Evolutionary conservation across 2,888 invertebrate genomes (phyloP), one percentile per base, ranked within the genome.

Genomic region (Ormia ochracea): DNA sequence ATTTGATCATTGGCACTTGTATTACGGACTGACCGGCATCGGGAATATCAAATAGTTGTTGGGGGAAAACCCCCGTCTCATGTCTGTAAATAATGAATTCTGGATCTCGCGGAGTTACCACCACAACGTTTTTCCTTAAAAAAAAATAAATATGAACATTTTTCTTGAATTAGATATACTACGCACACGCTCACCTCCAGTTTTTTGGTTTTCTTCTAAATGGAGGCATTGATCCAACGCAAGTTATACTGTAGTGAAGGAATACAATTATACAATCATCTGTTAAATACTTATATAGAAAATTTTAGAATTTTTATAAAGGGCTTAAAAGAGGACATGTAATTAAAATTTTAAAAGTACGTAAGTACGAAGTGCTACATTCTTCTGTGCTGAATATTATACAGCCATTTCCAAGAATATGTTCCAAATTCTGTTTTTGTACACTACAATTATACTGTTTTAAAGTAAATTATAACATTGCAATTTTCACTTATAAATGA

Each of bases 71-170:
- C 19, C 68, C 75, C 14, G 75, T 76, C 48, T 76, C 48, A 31
- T 54, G 52, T 4, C 68, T 33, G 38, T 76, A 76, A 28, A 76
- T 61, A 10, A 14, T 17, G 21, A 54, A 76, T 17, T 76, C 75
- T 4, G 75, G 75, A 45, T 76, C 75, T 48, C 54, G 68, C 19
- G 75, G 75, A 23, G 75, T 76, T 7, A 76, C 75, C 2, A 76
- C 75, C 28, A 76, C 45, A 2, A 76, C 75, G 36, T 76, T 76
- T 36, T 33, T 43, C 14, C 75, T 76, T 45, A 41, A 33, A 26
- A 41, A 33, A 28, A 4, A 28, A 28, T 28, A 4, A 38, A 38
- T 3, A 54, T 41, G 21, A 12, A 31, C 17, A n/a, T n/a, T n/a
- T n/a, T n/a, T n/a, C n/a, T n/a, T n/a, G n/a, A n/a, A n/a, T n/a